Percentiles rank a stretch among this genome's conserved stretches.
Evolutionary conservation across 2,888 invertebrate species (phyloP).

Genomic region (Nomada ferruginata): DNA sequence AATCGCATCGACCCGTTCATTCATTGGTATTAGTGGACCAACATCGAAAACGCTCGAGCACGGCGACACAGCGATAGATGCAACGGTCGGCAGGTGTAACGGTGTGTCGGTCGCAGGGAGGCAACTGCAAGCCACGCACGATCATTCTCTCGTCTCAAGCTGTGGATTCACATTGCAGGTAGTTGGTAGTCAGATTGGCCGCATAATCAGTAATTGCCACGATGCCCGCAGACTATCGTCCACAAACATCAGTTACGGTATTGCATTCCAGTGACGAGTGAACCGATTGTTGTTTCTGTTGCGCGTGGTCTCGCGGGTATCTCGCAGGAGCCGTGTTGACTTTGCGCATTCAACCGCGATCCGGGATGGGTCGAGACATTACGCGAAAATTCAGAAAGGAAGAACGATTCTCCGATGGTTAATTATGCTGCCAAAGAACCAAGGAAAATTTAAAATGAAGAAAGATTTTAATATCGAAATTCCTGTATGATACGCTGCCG

Average conservation of each 20-base stretch:
- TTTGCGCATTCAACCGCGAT: background rate
- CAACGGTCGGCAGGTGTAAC: conserved; percentile 61
- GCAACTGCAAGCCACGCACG: conserved; percentile 59
- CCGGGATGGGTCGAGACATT: background rate
- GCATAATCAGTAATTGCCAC: conserved; percentile 75
- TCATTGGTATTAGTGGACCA: conserved; percentile 42
- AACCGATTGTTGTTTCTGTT: conserved; percentile 18
- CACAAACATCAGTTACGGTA: conserved; percentile 67
- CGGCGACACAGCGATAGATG: conserved; percentile 50
- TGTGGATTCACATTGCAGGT: conserved; percentile 30
- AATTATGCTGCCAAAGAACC: background rate
- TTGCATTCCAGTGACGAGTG: conserved; percentile 30
- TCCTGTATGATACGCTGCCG: background rate
- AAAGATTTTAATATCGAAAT: background rate
- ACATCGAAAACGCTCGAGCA: conserved; percentile 28
- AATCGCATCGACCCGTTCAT: conserved; percentile 47
- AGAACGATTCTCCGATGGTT: background rate
- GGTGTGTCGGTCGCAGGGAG: conserved; percentile 52
- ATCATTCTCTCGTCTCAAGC: conserved; percentile 70
- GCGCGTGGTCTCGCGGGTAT: background rate
- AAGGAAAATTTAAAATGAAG: background rate
- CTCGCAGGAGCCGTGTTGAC: background rate
- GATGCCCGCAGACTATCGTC: conserved; percentile 58
- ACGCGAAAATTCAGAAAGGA: background rate
- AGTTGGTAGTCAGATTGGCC: conserved; percentile 68